These are phyloP conservation scores for Pollachius pollachius DNA, from an alignment of 2,113 vertebrate species.

Conservation along the genomic window DNA sequence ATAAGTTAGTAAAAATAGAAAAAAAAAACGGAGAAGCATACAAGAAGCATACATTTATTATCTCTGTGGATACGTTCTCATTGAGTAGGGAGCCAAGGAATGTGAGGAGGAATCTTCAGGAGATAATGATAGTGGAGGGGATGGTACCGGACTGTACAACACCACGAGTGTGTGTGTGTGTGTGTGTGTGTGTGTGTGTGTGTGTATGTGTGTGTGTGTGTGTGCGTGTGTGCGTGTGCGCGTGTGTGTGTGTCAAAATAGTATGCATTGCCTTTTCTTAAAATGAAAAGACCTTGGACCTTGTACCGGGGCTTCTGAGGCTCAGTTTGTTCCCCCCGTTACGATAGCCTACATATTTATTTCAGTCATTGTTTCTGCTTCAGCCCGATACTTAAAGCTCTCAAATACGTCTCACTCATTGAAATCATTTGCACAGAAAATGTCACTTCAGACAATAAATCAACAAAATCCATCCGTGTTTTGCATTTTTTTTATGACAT, in stretches of 20 bases:
- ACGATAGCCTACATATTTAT: too few relatives aligned
- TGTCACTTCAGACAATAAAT: slow-evolving; percentile 40
- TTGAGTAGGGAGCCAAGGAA: slow-evolving; percentile 49
- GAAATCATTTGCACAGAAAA: slow-evolving; percentile 29
- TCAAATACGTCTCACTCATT: neutral
- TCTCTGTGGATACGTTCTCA: slow-evolving; percentile 23
- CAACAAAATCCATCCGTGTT: slow-evolving; percentile 3
- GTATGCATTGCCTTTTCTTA: too few relatives aligned
- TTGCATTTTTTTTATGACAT: slow-evolving; percentile 49
- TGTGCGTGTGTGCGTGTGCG: slow-evolving; percentile 18
- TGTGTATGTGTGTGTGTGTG: slow-evolving; percentile 21
- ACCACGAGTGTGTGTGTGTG: neutral
- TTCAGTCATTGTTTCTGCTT: too few relatives aligned
- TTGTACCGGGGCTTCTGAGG: too few relatives aligned
- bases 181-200: slow-evolving; percentile 2
- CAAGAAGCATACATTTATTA: slow-evolving; percentile 32
- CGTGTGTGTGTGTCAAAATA: slow-evolving; percentile 4
- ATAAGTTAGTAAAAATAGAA: neutral
- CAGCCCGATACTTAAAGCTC: neutral
- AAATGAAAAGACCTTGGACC: too few relatives aligned
- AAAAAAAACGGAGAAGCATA: slow-evolving; percentile 3
- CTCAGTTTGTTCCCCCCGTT: too few relatives aligned
- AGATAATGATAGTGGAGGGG: slow-evolving; percentile 51
- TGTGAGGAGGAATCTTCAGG: slow-evolving; percentile 57
- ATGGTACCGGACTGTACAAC: slow-evolving; percentile 50